phyloP scores from a whole-genome alignment of 1,140 invertebrate species.

The Cydia strobilella region DNA sequence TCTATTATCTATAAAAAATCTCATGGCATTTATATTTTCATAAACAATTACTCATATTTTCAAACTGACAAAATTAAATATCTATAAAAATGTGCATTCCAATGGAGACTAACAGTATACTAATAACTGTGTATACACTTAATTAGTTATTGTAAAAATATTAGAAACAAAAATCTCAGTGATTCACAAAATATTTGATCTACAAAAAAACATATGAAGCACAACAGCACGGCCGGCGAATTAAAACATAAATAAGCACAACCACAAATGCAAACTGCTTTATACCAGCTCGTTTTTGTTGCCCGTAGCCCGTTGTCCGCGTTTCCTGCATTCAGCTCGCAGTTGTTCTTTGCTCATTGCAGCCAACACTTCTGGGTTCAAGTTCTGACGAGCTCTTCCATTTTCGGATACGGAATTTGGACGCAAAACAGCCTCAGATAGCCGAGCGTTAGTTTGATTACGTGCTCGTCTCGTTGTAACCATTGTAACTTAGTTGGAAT shows the following conservation, averaged over 20 bases:
- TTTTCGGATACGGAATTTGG: conserved; percentile 71
- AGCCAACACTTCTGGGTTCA: conserved; percentile 75
- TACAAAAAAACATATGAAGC: conserved; percentile 49
- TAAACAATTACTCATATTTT: background rate
- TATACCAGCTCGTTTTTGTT: conserved; percentile 84
- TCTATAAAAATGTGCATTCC: background rate
- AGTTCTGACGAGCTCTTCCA: conserved; percentile 68
- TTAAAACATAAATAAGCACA: conserved; percentile 59
- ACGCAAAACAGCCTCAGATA: conserved; percentile 65
- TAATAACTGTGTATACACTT: background rate
- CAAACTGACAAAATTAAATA: background rate
- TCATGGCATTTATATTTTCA: background rate
- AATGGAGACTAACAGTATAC: background rate
- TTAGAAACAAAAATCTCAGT: conserved; percentile 22
- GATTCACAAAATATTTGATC: conserved; percentile 32
- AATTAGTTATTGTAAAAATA: background rate
- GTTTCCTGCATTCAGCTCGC: conserved; percentile 81
- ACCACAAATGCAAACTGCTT: conserved; percentile 56
- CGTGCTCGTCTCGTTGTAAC: conserved; percentile 69
- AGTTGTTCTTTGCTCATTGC: conserved; percentile 83
- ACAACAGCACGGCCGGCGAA: conserved; percentile 59
- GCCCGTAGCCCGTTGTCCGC: conserved; percentile 82
- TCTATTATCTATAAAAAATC: background rate
- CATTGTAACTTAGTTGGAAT: conserved; percentile 48
- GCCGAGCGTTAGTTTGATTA: conserved; percentile 56